Percentiles rank a stretch among this genome's conserved stretches.
Evolutionary conservation across 2,888 invertebrate species (phyloP).

Genomic region (Neocrepidodera transversa): DNA sequence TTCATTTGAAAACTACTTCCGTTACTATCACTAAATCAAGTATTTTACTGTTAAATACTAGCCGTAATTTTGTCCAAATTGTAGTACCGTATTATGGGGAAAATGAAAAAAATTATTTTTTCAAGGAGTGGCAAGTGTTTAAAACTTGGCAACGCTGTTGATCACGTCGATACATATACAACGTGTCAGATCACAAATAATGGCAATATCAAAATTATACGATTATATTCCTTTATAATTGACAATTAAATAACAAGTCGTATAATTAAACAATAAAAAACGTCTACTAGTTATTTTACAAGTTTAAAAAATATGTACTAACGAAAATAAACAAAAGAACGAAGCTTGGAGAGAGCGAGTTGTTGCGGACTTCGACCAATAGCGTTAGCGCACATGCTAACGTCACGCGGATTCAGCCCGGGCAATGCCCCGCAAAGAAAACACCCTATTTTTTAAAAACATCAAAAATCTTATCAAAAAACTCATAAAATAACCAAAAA

Average conservation of each 20-base stretch:
- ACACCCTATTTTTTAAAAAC: conserved; percentile 29
- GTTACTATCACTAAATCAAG: neutral
- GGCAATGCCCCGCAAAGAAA: conserved; percentile 50
- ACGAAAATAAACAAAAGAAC: conserved; percentile 47
- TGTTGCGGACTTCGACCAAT: conserved; percentile 48
- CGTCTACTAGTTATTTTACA: too few relatives aligned
- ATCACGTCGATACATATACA: conserved; percentile 48
- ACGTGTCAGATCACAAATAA: conserved; percentile 41
- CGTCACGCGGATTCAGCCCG: conserved; percentile 53
- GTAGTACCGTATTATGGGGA: too few relatives aligned
- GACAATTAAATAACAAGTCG: neutral
- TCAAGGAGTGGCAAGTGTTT: conserved; percentile 48
- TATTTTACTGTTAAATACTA: neutral
- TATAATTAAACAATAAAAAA: neutral
- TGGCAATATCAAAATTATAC: conserved; percentile 31
- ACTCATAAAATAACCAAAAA: conserved; percentile 1
- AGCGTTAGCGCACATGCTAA: conserved; percentile 53
- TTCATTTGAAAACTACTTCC: neutral
- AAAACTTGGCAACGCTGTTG: conserved; percentile 48
- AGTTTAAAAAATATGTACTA: too few relatives aligned
- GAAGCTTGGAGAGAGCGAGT: conserved; percentile 38
- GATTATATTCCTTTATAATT: conserved; percentile 6
- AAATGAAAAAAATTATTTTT: conserved; percentile 30
- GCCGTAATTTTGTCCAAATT: too few relatives aligned
- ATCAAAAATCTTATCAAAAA: neutral